Conservation (phyloP, 2,113 vertebrate species). For the Xyliphius kryptos region DNA sequence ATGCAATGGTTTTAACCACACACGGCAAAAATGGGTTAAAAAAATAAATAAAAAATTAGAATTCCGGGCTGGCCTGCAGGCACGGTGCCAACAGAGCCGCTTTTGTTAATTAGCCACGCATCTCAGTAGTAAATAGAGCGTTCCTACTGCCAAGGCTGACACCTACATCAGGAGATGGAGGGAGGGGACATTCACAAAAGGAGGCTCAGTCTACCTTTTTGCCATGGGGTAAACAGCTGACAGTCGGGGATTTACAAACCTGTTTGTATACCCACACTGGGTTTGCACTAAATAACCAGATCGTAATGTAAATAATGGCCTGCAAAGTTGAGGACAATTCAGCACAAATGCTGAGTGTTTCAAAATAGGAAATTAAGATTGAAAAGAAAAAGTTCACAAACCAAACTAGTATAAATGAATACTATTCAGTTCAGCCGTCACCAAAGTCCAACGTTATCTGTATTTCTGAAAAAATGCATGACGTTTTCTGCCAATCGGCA, state of each 20-base stretch:
- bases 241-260: background rate
- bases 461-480: too few relatives aligned
- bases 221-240: background rate
- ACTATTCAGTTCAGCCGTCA: too few relatives aligned
- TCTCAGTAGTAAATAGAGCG: conserved; percentile 58
- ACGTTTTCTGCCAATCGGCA: too few relatives aligned
- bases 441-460: too few relatives aligned
- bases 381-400: too few relatives aligned
- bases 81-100: conserved; percentile 55
- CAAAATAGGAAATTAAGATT: too few relatives aligned
- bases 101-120: conserved; percentile 69
- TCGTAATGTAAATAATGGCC: too few relatives aligned
- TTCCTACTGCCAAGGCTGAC: conserved; percentile 52
- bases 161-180: conserved; percentile 40
- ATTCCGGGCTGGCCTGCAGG: conserved; percentile 55
- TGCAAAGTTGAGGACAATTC: too few relatives aligned
- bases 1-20: conserved; percentile 32
- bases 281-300: too few relatives aligned
- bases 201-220: conserved; percentile 24
- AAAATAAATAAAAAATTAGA: conserved; percentile 48
- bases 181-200: conserved; percentile 35
- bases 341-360: too few relatives aligned
- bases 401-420: too few relatives aligned
- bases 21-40: conserved; percentile 46
- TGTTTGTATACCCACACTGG: too few relatives aligned